Conservation (phyloP, 2,113 vertebrate genomes). For the Tragelaphus scriptus region DNA sequence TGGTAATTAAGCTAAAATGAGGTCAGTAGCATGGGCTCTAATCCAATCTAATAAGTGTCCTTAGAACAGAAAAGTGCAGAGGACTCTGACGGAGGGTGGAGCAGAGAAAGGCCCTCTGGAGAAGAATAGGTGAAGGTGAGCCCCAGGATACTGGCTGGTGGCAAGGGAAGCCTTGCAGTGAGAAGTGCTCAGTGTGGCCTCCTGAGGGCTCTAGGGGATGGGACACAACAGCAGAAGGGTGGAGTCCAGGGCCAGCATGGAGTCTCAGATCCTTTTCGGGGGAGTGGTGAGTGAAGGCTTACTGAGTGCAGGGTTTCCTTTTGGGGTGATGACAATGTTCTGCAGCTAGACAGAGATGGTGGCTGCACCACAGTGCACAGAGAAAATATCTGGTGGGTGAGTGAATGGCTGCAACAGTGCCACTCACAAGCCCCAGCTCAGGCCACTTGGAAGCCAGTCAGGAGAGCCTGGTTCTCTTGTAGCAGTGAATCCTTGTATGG, state of each 20-base stretch:
- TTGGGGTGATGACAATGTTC: not conserved
- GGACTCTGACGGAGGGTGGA: not conserved
- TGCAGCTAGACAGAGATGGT: not conserved
- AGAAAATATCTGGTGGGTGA: not conserved
- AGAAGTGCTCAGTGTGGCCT: no score
- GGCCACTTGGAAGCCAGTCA: not conserved
- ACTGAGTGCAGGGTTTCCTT: not conserved
- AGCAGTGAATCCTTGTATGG: not conserved
- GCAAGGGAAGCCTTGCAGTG: no score
- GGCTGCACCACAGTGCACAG: not conserved
- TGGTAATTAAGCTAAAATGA: not conserved
- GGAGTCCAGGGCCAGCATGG: no score
- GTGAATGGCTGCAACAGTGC: not conserved
- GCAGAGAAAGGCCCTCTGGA: no score
- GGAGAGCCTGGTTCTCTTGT: not conserved
- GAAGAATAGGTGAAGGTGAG: no score
- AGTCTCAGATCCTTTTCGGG: no score
- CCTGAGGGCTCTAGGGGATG: no score
- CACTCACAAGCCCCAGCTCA: not conserved
- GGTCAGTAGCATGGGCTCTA: not conserved
- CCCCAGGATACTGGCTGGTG: no score
- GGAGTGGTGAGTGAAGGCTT: not conserved
- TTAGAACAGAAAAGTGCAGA: not conserved
- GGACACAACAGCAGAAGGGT: no score
- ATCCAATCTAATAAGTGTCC: not conserved